phyloP scores from a whole-genome alignment of 2,113 vertebrate species.

The Gorsachius goisagi region DNA sequence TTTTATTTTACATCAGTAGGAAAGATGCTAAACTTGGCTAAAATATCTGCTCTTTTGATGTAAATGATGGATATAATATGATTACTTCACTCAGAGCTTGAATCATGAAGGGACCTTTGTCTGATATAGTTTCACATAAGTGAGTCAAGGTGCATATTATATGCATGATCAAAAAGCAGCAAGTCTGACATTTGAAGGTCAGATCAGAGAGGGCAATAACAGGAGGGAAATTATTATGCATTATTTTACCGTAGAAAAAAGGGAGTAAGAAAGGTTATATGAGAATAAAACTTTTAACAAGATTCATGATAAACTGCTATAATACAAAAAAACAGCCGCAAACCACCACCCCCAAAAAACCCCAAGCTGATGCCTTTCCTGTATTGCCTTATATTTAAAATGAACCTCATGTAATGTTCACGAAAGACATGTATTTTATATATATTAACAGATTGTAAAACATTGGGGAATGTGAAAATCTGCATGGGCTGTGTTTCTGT shows the following conservation, averaged over 20 bases:
- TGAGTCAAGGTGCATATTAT: conserved; percentile 42
- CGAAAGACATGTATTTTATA: not conserved
- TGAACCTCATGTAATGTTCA: not conserved
- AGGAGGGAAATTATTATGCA: conserved; percentile 47
- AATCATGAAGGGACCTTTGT: conserved; percentile 43
- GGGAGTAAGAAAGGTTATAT: not conserved
- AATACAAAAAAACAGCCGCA: not conserved
- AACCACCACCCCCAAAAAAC: too few species aligned
- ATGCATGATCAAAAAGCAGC: conserved; percentile 52
- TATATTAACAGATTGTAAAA: not conserved
- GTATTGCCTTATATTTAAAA: conserved; percentile 22
- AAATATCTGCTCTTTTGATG: conserved; percentile 6
- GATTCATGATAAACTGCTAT: conserved; percentile 15
- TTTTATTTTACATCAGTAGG: conserved; percentile 3
- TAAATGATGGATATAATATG: not conserved
- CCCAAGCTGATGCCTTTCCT: not conserved
- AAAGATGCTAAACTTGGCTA: not conserved
- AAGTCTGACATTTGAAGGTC: conserved; percentile 72
- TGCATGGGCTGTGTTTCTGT: not conserved
- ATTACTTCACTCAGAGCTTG: conserved; percentile 35
- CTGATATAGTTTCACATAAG: conserved; percentile 26
- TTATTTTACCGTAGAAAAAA: conserved; percentile 37
- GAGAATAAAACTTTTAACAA: conserved; percentile 12
- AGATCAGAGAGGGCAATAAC: conserved; percentile 48
- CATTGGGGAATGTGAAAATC: not conserved